Base-by-base conservation (phyloP, 2,113 vertebrate genomes). In the Hyperopisus bebe region DNA sequence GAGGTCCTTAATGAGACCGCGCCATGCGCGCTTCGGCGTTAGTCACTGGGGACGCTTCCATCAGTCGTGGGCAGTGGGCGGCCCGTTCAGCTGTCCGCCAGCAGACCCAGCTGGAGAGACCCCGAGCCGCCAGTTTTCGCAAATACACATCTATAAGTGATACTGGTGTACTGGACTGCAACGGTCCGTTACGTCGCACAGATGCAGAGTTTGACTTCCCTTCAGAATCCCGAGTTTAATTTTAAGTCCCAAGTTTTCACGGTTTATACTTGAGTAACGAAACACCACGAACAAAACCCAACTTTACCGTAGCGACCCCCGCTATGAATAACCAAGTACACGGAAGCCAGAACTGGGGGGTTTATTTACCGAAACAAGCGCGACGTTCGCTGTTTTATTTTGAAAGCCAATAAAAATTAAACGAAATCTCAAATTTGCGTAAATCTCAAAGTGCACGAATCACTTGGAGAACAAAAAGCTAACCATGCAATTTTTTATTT, bases 21-120 rank as follows among this genome's bases (percentile, higher is more conserved):
- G 44, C n/a, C 51, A 31, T 89, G 82, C 83, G 89, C 82, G 48
- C 53, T 46, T 53, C 17, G 3, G 11, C 46, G 55, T n/a, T 27
- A 31, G 35, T n/a, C 74, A 13, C 46, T 35, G 19, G 27, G 58
- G 83, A 74, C 48, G 5, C 42, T 80, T 89, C 88, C 77, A 42
- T 89, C 89, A 31, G 31, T 46, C 62, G n/a, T 46, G 13, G 46
- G 83, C 44, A 35, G 89, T 66, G 66, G 88, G 42, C 46, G 88
- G 27, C 50, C 19, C 50, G 44, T 85, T 48, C 82, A 48, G 46
- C 82, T 47, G 82, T 84, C 82, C 44, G 44, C 44, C 27, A 77
- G 21, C 82, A 17, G 82, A 84, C 82, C 19, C 39, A 84, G 44
- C 82, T 85, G 46, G 8, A 27, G 7, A 85, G 82, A 85, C 74